Evolutionary conservation across 2,797 vertebrate species (phyloP).

Genomic region (Mormyrops boulengeri): DNA sequence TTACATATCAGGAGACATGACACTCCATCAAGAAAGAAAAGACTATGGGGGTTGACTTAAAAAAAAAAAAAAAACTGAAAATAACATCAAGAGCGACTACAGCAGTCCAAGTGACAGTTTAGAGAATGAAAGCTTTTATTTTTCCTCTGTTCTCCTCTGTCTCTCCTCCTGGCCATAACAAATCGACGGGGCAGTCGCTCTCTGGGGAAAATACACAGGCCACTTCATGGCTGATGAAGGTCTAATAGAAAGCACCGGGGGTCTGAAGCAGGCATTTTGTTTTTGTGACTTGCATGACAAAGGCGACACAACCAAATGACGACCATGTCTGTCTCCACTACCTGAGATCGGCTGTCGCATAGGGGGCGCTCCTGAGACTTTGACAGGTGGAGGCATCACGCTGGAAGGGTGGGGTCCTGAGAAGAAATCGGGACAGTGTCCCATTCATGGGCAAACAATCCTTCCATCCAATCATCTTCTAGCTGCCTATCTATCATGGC

Average conservation of each 20-base stretch:
- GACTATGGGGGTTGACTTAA: not conserved
- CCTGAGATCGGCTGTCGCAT: not conserved
- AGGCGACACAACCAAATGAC: not conserved
- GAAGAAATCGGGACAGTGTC: not conserved
- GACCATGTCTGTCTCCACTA: not conserved
- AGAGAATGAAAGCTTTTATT: slow-evolving; percentile 22
- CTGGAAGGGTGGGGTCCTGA: not conserved
- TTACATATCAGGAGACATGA: not conserved
- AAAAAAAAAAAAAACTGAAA: not conserved
- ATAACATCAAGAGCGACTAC: slow-evolving; percentile 8
- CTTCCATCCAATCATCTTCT: not conserved
- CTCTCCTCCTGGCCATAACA: slow-evolving; percentile 18
- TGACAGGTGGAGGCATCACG: not conserved
- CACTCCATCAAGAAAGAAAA: slow-evolving; percentile 11
- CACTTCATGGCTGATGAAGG: slow-evolving; percentile 15
- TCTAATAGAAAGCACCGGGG: slow-evolving; percentile 17
- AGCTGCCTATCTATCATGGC: not conserved
- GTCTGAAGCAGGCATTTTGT: slow-evolving; percentile 13
- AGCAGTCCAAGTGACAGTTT: slow-evolving; percentile 17
- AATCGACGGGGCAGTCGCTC: slow-evolving; percentile 9
- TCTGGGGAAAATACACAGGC: slow-evolving; percentile 11
- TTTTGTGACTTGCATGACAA: slow-evolving; percentile 13
- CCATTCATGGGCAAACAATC: not conserved
- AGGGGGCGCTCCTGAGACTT: not conserved
- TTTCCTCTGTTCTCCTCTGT: not conserved